phyloP scores from a whole-genome alignment of 2,888 invertebrate genomes.

The Dichetophora obliterata region DNA sequence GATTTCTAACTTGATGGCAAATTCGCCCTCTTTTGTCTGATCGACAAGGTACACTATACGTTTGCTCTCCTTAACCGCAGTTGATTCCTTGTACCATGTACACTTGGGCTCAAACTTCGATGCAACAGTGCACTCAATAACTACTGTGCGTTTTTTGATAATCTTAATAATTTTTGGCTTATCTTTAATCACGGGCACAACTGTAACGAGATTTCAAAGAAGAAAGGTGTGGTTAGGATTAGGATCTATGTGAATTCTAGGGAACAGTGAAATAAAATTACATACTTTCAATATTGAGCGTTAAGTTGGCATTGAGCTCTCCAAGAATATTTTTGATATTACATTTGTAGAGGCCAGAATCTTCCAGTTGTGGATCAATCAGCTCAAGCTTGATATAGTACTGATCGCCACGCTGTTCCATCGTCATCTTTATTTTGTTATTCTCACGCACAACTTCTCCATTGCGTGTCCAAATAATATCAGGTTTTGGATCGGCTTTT shows the following conservation, averaged over 20 bases:
- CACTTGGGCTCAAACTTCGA: slow-evolving; percentile 94
- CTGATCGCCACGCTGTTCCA: slow-evolving; percentile 83
- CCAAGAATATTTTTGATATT: slow-evolving; percentile 96
- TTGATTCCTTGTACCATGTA: slow-evolving; percentile 92
- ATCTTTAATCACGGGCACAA: slow-evolving; percentile 94
- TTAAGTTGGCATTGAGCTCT: slow-evolving; percentile 96
- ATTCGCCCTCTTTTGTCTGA: slow-evolving; percentile 81
- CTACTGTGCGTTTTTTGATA: slow-evolving; percentile 90
- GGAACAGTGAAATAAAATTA: slow-evolving; percentile 46
- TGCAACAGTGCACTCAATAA: slow-evolving; percentile 93
- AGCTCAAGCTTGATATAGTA: slow-evolving; percentile 90
- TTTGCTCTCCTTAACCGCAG: slow-evolving; percentile 78
- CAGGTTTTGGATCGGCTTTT: slow-evolving; percentile 84
- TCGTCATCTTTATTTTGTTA: slow-evolving; percentile 82
- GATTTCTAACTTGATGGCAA: slow-evolving; percentile 90
- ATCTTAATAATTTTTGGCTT: slow-evolving; percentile 92
- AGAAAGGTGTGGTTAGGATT: slow-evolving; percentile 4
- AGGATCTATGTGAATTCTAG: background rate
- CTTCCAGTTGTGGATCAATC: slow-evolving; percentile 91
- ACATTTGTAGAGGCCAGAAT: slow-evolving; percentile 98
- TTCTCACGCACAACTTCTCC: slow-evolving; percentile 84
- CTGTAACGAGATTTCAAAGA: slow-evolving; percentile 68
- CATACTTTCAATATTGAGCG: slow-evolving; percentile 97
- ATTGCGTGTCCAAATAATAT: slow-evolving; percentile 86
- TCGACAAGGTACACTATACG: slow-evolving; percentile 66